Percentiles rank a stretch among this genome's conserved stretches.
These are phyloP conservation scores for Asbolus verrucosus DNA, from an alignment of 1,140 invertebrate species.

Conservation along the genomic window DNA sequence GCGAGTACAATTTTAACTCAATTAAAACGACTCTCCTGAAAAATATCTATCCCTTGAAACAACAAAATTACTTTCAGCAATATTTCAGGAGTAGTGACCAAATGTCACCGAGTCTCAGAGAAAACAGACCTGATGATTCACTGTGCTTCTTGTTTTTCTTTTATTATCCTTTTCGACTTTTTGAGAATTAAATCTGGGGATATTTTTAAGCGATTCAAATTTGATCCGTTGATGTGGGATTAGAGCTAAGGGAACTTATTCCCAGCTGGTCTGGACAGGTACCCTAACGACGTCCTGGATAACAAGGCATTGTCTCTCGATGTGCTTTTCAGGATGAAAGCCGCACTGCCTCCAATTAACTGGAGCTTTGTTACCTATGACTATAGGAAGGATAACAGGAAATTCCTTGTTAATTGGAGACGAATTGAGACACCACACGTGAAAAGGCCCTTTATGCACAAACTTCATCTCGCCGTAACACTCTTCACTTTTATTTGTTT, in stretches of 20 bases:
- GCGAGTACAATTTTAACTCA: background rate
- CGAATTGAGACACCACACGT: conserved; percentile 32
- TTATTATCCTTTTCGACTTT: background rate
- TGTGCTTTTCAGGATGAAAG: conserved; percentile 37
- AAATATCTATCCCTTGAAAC: background rate
- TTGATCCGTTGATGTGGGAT: conserved; percentile 4
- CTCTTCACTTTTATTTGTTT: background rate
- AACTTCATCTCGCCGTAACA: background rate
- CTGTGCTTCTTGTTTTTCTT: background rate
- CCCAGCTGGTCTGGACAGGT: conserved; percentile 14
- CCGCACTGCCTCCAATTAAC: conserved; percentile 32
- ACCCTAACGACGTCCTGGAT: conserved; percentile 34
- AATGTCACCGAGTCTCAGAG: background rate
- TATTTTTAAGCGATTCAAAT: conserved; percentile 14
- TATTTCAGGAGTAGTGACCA: background rate
- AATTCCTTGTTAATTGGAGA: conserved; percentile 36
- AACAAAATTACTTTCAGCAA: conserved; percentile 9
- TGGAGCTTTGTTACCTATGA: conserved; percentile 35
- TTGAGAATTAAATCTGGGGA: background rate
- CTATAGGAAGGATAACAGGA: conserved; percentile 31
- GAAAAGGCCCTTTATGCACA: conserved; percentile 8
- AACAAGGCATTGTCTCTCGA: conserved; percentile 25
- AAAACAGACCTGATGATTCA: conserved; percentile 4
- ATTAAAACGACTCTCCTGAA: conserved; percentile 3
- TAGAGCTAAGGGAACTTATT: background rate